Conservation (phyloP, 1,140 invertebrate genomes). For the Drosophila pallidifrons region DNA sequence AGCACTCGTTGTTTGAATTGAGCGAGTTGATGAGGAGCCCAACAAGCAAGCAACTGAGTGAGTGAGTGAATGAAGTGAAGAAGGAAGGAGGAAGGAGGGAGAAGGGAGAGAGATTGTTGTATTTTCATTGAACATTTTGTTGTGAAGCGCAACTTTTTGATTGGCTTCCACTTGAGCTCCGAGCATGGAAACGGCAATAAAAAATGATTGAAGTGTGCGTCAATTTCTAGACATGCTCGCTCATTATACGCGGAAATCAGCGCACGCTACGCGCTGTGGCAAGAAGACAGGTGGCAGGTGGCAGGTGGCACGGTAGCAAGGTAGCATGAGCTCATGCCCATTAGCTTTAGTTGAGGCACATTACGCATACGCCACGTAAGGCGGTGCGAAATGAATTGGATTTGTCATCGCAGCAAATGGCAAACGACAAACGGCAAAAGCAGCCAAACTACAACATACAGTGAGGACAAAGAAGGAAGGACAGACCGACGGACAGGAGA, state of each 20-base stretch:
- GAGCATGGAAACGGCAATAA: conserved; percentile 33
- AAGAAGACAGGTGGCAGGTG: conserved; percentile 53
- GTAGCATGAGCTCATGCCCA: conserved; percentile 42
- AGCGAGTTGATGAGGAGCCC: not conserved
- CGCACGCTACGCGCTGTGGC: conserved; percentile 8
- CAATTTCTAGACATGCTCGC: conserved; percentile 52
- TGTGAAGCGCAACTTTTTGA: conserved; percentile 72
- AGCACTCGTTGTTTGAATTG: conserved; percentile 29
- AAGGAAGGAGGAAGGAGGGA: not conserved
- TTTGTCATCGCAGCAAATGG: conserved; percentile 64
- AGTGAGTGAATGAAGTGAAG: not conserved
- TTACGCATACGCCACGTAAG: conserved; percentile 76
- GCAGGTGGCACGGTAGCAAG: conserved; percentile 9
- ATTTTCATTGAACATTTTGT: conserved; percentile 70
- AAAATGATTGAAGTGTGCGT: conserved; percentile 69
- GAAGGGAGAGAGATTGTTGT: conserved; percentile 3
- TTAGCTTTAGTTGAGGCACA: conserved; percentile 75
- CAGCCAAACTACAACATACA: conserved; percentile 36
- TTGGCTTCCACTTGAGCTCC: conserved; percentile 65
- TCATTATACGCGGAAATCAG: conserved; percentile 59
- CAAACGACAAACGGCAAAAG: conserved; percentile 9
- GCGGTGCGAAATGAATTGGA: conserved; percentile 72
- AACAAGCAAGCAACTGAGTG: too few species aligned
- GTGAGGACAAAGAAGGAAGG: not conserved
- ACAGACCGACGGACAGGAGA: not conserved